Evolutionary conservation across 2,113 vertebrate species (phyloP).

Genomic region (Acrocephalus arundinaceus): DNA sequence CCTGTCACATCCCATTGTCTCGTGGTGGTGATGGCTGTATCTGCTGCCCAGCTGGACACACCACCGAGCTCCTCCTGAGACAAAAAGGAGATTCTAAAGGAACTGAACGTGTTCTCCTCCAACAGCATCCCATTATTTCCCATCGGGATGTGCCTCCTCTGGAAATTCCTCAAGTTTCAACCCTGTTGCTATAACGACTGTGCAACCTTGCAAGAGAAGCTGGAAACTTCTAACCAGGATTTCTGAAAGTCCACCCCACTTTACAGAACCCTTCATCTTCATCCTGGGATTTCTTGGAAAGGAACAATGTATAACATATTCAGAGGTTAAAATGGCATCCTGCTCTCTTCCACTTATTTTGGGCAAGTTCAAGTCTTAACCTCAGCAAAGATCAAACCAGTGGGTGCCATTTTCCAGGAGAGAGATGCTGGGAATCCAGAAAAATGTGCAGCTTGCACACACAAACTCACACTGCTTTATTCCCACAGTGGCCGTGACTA

Average conservation of each 20-base stretch:
- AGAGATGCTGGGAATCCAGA: not conserved
- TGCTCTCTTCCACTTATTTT: not conserved
- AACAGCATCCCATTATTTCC: not conserved
- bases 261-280: not conserved
- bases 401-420: not conserved
- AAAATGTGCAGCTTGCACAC: not conserved
- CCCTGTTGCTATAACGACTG: not conserved
- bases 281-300: not conserved
- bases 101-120: not conserved
- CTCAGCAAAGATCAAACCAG: not conserved
- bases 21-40: not conserved
- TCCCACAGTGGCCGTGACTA: not conserved
- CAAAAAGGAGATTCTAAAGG: not conserved
- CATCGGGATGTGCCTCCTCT: not conserved
- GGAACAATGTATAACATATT: not conserved
- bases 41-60: not conserved
- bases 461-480: not conserved
- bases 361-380: not conserved
- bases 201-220: not conserved
- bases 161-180: not conserved
- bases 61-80: not conserved
- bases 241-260: not conserved
- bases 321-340: not conserved
- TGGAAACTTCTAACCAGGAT: not conserved
- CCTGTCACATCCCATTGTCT: not conserved